Evolutionary conservation across 2,113 vertebrate genomes (phyloP).

Genomic region (Mesocricetus auratus): DNA sequence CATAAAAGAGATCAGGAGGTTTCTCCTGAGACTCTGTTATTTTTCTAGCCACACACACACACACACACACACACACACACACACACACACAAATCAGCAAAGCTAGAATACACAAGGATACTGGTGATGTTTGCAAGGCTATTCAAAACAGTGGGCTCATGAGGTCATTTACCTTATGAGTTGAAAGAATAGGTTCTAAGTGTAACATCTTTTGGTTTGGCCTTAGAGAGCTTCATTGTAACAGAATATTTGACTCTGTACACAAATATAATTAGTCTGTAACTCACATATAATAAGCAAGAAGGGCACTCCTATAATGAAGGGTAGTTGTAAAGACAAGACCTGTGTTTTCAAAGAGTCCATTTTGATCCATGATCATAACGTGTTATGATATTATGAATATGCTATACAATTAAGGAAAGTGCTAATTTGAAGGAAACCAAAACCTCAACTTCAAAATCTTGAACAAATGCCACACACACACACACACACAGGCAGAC

Average conservation of each 20-base stretch:
- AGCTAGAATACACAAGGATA: background rate
- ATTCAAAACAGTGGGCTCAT: background rate
- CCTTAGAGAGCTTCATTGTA: background rate
- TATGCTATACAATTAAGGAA: conserved; percentile 24
- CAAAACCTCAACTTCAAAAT: conserved; percentile 45
- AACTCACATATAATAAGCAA: conserved; percentile 32
- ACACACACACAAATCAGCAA: too few relatives aligned
- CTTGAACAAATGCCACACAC: background rate
- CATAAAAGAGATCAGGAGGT: background rate
- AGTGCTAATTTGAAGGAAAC: conserved; percentile 17
- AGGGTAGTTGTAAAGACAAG: background rate
- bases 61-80: too few relatives aligned
- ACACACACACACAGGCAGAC: too few relatives aligned
- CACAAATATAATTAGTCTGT: conserved; percentile 8
- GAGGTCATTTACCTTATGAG: background rate
- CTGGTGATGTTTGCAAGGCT: background rate
- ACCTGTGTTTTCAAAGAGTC: conserved; percentile 9
- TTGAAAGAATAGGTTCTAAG: background rate
- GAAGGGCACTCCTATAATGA: background rate
- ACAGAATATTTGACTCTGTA: background rate
- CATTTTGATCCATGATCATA: conserved; percentile 13
- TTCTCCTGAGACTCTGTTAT: background rate
- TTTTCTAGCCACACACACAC: conserved; percentile 38
- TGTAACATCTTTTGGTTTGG: conserved; percentile 8
- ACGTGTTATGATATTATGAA: conserved; percentile 7